Base-by-base conservation (phyloP, 2,113 vertebrate species). In the Marmota monax region DNA sequence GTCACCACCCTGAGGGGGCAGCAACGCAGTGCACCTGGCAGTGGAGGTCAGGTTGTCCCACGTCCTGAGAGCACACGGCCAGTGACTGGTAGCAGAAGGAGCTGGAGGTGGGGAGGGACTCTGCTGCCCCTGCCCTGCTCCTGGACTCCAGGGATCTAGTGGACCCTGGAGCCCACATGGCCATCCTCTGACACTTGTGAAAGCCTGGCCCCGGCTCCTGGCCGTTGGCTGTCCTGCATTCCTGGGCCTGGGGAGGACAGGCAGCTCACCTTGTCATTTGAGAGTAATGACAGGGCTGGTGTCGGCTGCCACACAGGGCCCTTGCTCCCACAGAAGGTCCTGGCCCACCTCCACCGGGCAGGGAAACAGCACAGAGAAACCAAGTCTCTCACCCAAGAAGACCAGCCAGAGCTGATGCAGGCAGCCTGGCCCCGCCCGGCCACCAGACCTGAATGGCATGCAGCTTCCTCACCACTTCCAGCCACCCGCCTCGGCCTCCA, bases 311-410 rank as follows among this genome's bases (percentile, higher is more conserved):
- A 1, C 17, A 16, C 16, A 7, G 2, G 3, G 53, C 13, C 16
- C 32, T 39, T 3, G 2, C 63, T 39, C 76, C 53, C 5, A 2
- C 8, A 8, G 11, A 1, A 18, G 42, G 34, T 48, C 56, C 80
- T 29, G 0, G 32, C 70, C 63, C 56, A 45, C 32, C 34, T 4
- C 29, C 0, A 0, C 65, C 17, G 7, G 25, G 13, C 34, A 2
- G 37, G 61, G 48, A 51, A 83, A 42, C 73, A 78, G 51, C 77
- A 32, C 56, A 32, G 45, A 72, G 48, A 61, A 22, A 20, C 29
- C 4, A 29, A 29, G n/a, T 87, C 69, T 85, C 65, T 92, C 23
- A 2, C 37, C 73, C 61, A 5, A 25, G 72, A 29, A 84, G 32
- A 1, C 11, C 61, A 25, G 22, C 61, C 61, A 9, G 51, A 65